phyloP scores from a whole-genome alignment of 2,113 vertebrate genomes.

The Thymallus thymallus region DNA sequence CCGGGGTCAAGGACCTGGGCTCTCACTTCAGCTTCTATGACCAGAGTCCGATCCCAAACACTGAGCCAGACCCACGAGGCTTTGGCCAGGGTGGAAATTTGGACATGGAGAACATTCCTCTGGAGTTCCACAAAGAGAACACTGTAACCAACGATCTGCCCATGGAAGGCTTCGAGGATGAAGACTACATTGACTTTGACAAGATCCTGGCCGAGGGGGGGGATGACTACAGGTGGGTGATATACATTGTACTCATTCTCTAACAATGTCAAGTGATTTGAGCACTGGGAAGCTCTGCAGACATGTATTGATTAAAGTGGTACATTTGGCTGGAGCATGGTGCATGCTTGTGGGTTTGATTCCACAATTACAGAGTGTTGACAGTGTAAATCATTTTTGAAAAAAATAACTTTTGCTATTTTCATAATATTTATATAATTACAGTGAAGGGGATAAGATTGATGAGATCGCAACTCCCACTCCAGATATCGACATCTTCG shows the following conservation, averaged over 20 bases:
- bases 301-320: too few relatives aligned
- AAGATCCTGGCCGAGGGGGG: conserved; percentile 79
- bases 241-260: not conserved
- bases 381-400: too few relatives aligned
- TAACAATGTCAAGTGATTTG: not conserved
- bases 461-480: conserved; percentile 75
- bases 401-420: too few relatives aligned
- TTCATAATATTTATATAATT: conserved; percentile 15
- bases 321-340: too few relatives aligned
- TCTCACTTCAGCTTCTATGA: conserved; percentile 65
- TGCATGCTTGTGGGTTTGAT: too few relatives aligned
- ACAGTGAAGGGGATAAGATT: conserved; percentile 78
- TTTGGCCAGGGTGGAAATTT: conserved; percentile 28
- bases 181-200: conserved; percentile 89
- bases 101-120: conserved; percentile 68
- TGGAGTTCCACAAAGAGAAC: conserved; percentile 88
- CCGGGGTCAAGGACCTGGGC: conserved; percentile 73
- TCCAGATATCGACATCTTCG: conserved; percentile 75
- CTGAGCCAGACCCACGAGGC: conserved; percentile 36
- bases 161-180: conserved; percentile 80
- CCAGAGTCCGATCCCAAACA: conserved; percentile 11
- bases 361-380: too few relatives aligned
- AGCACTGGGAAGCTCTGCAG: not conserved
- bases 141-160: conserved; percentile 89
- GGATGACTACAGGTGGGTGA: conserved; percentile 75